Base-by-base conservation (phyloP, 2,113 vertebrate genomes). In the Actenoides hombroni region DNA sequence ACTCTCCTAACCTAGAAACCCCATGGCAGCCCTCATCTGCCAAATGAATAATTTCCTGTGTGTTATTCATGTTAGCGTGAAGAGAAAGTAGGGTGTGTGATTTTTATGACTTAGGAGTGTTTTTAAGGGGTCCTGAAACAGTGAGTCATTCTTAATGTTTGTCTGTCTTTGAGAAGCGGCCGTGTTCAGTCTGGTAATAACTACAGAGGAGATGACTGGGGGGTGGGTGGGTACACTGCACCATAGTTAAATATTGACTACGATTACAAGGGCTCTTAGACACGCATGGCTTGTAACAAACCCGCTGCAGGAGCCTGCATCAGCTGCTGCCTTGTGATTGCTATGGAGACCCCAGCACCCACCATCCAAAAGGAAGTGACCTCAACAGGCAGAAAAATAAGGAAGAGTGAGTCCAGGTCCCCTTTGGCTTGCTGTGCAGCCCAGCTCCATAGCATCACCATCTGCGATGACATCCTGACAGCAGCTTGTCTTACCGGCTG, bases 181-280 rank as follows among this genome's bases (percentile, higher is more conserved):
- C 90, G 78, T 35, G 75, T 39, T 88, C 31, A 29, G 79, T 49
- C 83, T 74, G 46, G 78, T 49, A 79, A 26, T 44, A 85, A 65
- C 42, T n/a, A 26, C 20, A 49, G 15, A 5, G 20, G 68, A 61
- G 42, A 65, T 95, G 90, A 83, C 79, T 91, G 60, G 46, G 68
- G n/a, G 25, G 5, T 11, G 17, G 14, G n/a, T 9, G 18, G 29
- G 6, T 86, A 82, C 91, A 56, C 53, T 6, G 4, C 86, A 76
- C 49, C 5, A 8, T 12, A 13, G 90, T 54, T 92, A 95, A 95
- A 97, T 95, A 79, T 97, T 95, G 77, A 82, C 92, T 84, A 79
- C 77, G 91, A 37, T 73, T 65, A 24, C 31, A 51, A 23, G 75
- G 90, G 48, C 13, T 68, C 11, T 87, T 73, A 37, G 88, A 84